Conservation (phyloP, 2,888 invertebrate species). For the Octodonta nipae region DNA sequence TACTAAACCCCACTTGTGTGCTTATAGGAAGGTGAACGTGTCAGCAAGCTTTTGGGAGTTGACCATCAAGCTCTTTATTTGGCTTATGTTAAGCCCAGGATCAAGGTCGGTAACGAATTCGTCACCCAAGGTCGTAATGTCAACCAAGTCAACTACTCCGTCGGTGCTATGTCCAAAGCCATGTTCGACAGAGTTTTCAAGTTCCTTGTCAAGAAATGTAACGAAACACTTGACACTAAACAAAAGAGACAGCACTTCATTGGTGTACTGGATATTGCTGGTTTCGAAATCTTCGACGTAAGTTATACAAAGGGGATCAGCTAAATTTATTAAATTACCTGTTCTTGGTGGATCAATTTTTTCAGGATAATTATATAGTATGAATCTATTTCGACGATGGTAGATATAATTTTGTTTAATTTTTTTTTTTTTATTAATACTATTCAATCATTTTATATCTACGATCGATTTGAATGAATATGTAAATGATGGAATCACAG, state of each 20-base stretch:
- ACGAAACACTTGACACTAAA: conserved; percentile 97
- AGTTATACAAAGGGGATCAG: conserved; percentile 39
- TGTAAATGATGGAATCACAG: too few relatives aligned
- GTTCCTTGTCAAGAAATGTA: conserved; percentile 98
- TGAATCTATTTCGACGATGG: too few relatives aligned
- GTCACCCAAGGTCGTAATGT: conserved; percentile 98
- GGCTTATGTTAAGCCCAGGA: conserved; percentile 92
- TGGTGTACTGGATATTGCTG: conserved; percentile 99
- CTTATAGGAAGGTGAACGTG: conserved; percentile 77
- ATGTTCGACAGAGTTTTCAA: conserved; percentile 94
- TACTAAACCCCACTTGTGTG: conserved; percentile 5
- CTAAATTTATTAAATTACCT: conserved; percentile 9
- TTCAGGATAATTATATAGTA: too few relatives aligned
- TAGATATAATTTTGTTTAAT: too few relatives aligned
- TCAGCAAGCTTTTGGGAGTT: conserved; percentile 81
- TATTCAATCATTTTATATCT: too few relatives aligned
- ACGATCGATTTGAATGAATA: too few relatives aligned
- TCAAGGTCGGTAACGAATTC: conserved; percentile 98
- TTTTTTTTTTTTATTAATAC: too few relatives aligned
- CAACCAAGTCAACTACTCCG: conserved; percentile 82
- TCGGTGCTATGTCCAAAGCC: conserved; percentile 92
- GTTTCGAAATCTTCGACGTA: conserved; percentile 99
- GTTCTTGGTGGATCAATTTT: conserved; percentile 18
- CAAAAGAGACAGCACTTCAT: conserved; percentile 98
- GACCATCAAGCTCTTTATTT: conserved; percentile 82